phyloP scores from a whole-genome alignment of 2,888 invertebrate species.

The Agrilus biguttatus region DNA sequence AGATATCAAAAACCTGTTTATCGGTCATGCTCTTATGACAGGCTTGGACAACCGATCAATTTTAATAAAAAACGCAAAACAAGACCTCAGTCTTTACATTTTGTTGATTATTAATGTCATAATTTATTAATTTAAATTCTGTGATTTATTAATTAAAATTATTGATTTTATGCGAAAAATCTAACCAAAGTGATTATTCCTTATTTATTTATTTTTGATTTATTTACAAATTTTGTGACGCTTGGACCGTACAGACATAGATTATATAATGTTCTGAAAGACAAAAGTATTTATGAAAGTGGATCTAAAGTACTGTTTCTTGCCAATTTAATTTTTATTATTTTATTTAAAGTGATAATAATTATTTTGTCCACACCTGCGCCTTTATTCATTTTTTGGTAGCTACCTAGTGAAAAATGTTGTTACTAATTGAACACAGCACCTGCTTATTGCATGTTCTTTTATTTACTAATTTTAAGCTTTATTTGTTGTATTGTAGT shows the following conservation, averaged over 20 bases:
- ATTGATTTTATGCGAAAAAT: neutral
- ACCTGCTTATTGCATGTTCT: slow-evolving; percentile 3
- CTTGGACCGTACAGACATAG: too few species aligned
- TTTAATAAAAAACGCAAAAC: slow-evolving; percentile 1
- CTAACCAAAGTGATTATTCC: neutral
- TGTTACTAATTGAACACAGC: neutral
- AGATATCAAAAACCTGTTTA: slow-evolving; percentile 8
- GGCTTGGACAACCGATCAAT: slow-evolving; percentile 1
- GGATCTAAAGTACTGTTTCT: too few species aligned
- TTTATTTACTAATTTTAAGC: neutral
- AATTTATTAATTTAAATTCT: neutral
- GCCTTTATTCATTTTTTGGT: slow-evolving; percentile 1
- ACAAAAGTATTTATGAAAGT: too few species aligned
- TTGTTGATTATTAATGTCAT: slow-evolving; percentile 7
- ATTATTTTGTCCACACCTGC: neutral
- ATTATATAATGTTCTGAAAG: too few species aligned
- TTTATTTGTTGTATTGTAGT: too few species aligned
- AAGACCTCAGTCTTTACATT: slow-evolving; percentile 10
- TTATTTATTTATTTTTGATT: neutral
- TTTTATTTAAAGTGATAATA: neutral
- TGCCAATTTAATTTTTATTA: neutral
- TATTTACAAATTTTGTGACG: neutral
- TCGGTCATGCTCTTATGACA: slow-evolving; percentile 6
- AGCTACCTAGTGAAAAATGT: neutral
- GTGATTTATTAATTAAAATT: slow-evolving; percentile 1